A percentile compares a stretch with the other conserved stretches of the same genome.
Evolutionary conservation across 1,140 invertebrate species (phyloP).

Genomic region (Arion vulgaris): DNA sequence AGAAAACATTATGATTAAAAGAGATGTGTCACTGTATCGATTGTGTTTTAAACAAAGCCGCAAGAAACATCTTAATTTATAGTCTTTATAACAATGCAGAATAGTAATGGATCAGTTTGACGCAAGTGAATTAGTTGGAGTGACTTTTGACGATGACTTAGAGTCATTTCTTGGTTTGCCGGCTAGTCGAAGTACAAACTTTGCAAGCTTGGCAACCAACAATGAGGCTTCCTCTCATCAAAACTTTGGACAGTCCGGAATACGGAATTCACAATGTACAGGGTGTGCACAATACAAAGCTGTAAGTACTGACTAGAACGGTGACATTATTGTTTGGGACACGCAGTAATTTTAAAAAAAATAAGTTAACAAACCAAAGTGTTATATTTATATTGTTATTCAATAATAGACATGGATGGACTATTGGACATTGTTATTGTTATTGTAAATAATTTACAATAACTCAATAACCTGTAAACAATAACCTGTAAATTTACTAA

Average conservation of each 20-base stretch:
- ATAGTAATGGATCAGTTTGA: background rate
- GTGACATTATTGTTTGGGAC: too few relatives aligned
- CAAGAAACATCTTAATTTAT: background rate
- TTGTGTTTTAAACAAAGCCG: background rate
- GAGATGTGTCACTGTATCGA: background rate
- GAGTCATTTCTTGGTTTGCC: constrained; percentile 6
- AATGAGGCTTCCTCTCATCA: background rate
- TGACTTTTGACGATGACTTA: background rate
- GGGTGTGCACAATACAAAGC: constrained; percentile 2
- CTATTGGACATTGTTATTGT: too few relatives aligned
- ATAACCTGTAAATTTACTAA: too few relatives aligned
- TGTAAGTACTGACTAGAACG: background rate
- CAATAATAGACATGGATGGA: too few relatives aligned
- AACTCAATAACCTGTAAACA: too few relatives aligned
- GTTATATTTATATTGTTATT: too few relatives aligned
- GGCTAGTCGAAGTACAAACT: background rate
- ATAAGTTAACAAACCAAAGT: too few relatives aligned
- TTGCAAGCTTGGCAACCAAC: background rate
- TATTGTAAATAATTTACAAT: too few relatives aligned
- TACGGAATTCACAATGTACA: background rate
- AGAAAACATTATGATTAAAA: background rate
- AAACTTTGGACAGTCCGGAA: background rate
- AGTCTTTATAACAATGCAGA: background rate
- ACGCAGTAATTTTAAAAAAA: too few relatives aligned
- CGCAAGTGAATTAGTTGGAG: background rate